A percentile compares a stretch with the other conserved stretches of the same genome.
Evolutionary conservation across 2,888 invertebrate species (phyloP).

Genomic region (Clusia tigrina): DNA sequence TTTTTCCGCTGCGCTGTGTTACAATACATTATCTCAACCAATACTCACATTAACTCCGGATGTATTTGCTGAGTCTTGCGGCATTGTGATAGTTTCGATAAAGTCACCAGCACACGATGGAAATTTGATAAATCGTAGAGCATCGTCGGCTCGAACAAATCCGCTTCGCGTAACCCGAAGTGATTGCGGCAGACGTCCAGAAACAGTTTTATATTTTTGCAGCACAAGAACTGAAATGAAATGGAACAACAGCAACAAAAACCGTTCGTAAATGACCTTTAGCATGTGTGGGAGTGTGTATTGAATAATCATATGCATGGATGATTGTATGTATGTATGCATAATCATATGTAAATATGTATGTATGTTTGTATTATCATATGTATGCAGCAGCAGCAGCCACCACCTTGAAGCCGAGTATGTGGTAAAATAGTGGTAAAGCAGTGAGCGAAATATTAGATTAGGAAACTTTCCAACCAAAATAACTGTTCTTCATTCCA

Average conservation of each 20-base stretch:
- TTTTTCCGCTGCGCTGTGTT: no score
- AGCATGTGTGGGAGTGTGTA: no score
- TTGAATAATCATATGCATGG: neutral
- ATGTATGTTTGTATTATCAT: neutral
- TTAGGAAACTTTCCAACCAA: no score
- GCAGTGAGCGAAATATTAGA: no score
- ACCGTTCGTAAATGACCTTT: neutral
- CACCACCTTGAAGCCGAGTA: no score
- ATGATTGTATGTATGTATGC: neutral
- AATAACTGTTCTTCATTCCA: no score
- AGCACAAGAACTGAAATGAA: constrained; percentile 91
- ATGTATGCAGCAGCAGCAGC: no score
- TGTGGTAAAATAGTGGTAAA: no score
- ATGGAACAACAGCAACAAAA: constrained; percentile 41
- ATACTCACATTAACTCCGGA: constrained; percentile 77
- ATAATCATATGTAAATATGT: neutral
- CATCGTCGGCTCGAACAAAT: constrained; percentile 95
- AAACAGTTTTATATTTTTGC: constrained; percentile 94
- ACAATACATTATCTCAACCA: no score
- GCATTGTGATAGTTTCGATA: constrained; percentile 87
- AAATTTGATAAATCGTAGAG: constrained; percentile 95
- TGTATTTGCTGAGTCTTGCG: constrained; percentile 69
- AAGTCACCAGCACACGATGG: constrained; percentile 88
- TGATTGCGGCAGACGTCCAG: constrained; percentile 83
- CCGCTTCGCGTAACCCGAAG: constrained; percentile 84